Evolutionary conservation across 1,140 invertebrate species (phyloP).

Genomic region (Leptoteleia sp.): DNA sequence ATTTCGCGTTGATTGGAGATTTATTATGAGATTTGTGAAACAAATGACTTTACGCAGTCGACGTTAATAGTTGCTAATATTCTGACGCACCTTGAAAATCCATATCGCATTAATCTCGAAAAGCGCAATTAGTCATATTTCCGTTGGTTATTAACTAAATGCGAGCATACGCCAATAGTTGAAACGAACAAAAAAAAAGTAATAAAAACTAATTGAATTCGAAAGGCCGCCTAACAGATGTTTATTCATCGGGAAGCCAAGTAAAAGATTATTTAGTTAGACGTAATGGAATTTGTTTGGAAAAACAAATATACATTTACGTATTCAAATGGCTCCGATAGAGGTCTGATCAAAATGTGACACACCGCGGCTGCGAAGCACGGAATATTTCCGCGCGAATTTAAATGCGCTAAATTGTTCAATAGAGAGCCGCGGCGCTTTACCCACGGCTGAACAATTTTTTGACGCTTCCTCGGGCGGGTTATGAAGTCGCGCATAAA

Average conservation of each 20-base stretch:
- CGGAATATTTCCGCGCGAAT: constrained; percentile 48
- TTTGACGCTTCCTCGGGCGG: constrained; percentile 1
- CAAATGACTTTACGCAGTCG: constrained; percentile 7
- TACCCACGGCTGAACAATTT: neutral
- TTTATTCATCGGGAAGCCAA: constrained; percentile 18
- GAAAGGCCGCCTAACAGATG: constrained; percentile 7
- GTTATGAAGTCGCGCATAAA: constrained; percentile 42
- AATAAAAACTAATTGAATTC: constrained; percentile 26
- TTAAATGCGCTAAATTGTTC: constrained; percentile 37
- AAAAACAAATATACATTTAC: constrained; percentile 45
- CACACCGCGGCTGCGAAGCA: constrained; percentile 18
- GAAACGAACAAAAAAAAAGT: no score
- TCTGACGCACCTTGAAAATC: no score
- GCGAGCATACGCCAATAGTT: neutral
- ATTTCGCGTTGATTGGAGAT: constrained; percentile 13
- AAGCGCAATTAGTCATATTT: neutral
- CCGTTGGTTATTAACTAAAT: neutral
- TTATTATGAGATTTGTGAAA: constrained; percentile 18
- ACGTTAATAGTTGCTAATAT: no score
- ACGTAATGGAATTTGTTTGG: constrained; percentile 30
- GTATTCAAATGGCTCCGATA: constrained; percentile 54
- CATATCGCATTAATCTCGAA: neutral
- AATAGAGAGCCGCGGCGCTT: no score
- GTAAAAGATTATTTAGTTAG: constrained; percentile 36
- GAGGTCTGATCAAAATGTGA: constrained; percentile 41